Base-by-base conservation (phyloP, 1,140 invertebrate genomes). In the Copidosoma floridanum region DNA sequence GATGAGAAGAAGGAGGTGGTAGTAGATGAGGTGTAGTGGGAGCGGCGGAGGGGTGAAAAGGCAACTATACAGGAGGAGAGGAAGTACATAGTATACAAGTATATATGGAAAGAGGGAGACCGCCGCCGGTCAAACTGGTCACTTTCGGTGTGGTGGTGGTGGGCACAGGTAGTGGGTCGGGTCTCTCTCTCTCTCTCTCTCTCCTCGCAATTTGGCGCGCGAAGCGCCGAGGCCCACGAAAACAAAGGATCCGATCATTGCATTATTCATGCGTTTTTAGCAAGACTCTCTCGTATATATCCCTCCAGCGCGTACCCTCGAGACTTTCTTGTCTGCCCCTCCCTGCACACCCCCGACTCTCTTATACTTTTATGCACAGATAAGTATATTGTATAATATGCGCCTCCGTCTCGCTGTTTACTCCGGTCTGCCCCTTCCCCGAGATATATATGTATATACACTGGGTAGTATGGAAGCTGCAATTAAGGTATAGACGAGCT, bases 191-290 rank as follows among this genome's bases (percentile, higher is more conserved):
- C 56, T 16, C 18, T 20, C 35, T 12, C 16, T 4, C 48, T n/a
- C n/a, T 51, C 8, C 3, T 67, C 68, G 70, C 72, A 74, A 74
- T 75, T 74, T 74, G 70, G 71, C 72, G 70, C 32, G 71, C 54
- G 64, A 12, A 6, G 29, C 6, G 29, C 29, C 12, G n/a, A n/a
- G 72, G 68, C 63, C 72, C 66, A 67, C 69, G 76, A 75, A 78
- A 75, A 78, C 75, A 78, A 78, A 76, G 75, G 73, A 68, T 73
- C 69, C 65, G 73, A 78, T 78, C 76, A 72, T 76, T 78, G 75
- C 75, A 78, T 78, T 78, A 78, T 78, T 78, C 76, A 78, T 78
- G 71, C 44, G 66, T 71, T 72, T 75, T 73, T 72, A 74, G 75
- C 68, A 72, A 76, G 69, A 76, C 73, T 67, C 68, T 65, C 62